Evolutionary conservation across 2,888 invertebrate species (phyloP), one percentile per base, ranked within the genome.

Genomic region (Conomelus anceps): DNA sequence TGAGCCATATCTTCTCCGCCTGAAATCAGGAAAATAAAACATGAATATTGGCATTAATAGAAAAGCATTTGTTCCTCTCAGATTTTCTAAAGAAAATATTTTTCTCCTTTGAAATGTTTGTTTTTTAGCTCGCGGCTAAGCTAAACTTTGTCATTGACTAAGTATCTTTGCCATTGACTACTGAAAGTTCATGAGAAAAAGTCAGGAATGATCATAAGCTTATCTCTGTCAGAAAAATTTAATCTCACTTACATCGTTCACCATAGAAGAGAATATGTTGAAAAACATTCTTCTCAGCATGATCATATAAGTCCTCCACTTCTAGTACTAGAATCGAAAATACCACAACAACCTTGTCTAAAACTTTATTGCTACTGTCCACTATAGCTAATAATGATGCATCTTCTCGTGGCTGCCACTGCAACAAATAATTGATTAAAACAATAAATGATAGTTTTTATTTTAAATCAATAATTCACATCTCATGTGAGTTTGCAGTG

Each of bases 301-400:
- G 96, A 89, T 94, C 93, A 91, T 95, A 95, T 22, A 98, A 94
- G 89, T 94, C 93, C 89, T 95, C 94, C 90, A 97, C 95, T 94
- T 98, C 98, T 91, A 95, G 94, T 93, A 97, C 97, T 0, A 98
- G 94, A 11, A 96, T 95, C 22, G 96, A 95, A 90, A 98, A 95
- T 0, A 97, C 97, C 85, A 96, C 95, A 11, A 98, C 94, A 86
- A 98, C 95, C 93, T 97, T 96, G 41, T 96, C 96, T 92, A 98
- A 94, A 88, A 96, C 94, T 92, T 96, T 96, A 92, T 98, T 98
- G 93, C 98, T 98, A 23, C 97, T 97, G 91, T 96, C 96, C 17
- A 97, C 95, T 90, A 98, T 93, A 91, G 96, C 95, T 34, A 96
- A 93, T 85, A 91, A 88, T 24, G 88, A 23, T 7, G 89, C 89